Conservation (phyloP, 2,113 vertebrate genomes). For the Regulus satrapa region DNA sequence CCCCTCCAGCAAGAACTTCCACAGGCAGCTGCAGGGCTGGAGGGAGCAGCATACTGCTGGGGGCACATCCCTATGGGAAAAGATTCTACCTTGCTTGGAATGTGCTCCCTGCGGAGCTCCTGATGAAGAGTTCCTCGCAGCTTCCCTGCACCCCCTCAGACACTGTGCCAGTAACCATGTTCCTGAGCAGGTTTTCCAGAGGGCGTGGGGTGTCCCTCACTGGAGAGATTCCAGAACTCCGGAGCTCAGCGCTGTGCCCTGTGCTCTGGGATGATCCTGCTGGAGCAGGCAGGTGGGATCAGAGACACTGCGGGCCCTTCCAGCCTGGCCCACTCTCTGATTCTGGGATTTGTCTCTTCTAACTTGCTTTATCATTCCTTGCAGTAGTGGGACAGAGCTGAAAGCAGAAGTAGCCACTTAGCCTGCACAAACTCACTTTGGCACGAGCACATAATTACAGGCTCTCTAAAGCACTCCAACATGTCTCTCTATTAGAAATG, state of each 20-base stretch:
- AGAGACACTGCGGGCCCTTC: not conserved
- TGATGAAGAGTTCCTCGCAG: not conserved
- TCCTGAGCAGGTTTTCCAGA: not conserved
- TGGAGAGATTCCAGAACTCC: not conserved
- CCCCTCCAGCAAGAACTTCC: not conserved
- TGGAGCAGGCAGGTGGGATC: not conserved
- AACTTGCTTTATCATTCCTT: not conserved
- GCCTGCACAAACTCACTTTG: slow-evolving; percentile 6
- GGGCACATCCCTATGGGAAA: no score
- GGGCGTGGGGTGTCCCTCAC: not conserved
- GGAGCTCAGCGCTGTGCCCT: not conserved
- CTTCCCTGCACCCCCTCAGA: not conserved
- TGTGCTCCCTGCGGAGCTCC: not conserved
- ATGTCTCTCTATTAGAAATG: not conserved
- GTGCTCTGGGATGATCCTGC: not conserved
- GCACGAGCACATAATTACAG: not conserved
- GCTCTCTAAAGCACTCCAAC: slow-evolving; percentile 12
- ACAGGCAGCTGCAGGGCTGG: not conserved
- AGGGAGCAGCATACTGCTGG: not conserved
- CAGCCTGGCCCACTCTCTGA: not conserved
- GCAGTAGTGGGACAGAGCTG: not conserved
- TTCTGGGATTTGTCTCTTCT: not conserved
- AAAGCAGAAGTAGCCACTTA: not conserved
- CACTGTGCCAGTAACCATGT: not conserved
- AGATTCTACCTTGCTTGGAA: not conserved